Evolutionary conservation across 2,888 invertebrate species (phyloP), one percentile per base, ranked within the genome.

Genomic region (Podabrus alpinus): DNA sequence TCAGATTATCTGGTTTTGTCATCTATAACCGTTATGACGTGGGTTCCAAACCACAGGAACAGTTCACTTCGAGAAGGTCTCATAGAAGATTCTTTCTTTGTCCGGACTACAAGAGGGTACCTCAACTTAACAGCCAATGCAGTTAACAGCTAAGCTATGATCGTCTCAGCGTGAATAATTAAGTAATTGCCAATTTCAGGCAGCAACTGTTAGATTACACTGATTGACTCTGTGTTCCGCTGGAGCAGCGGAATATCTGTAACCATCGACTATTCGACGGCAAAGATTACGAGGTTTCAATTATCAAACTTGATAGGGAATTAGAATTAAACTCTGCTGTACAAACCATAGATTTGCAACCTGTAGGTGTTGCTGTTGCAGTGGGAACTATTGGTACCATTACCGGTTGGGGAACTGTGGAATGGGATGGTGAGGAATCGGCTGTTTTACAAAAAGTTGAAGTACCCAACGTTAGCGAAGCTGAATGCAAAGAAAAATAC

Each of bases 371-470:
- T 9, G 25, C 19, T 62, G 16, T 69, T 13, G 4, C 21, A 15
- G 21, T 9, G 3, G 69, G 69, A 61, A 21, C n/a, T 3, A 19
- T 16, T 11, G 69, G 2, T n/a, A 69, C n/a, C 11, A 61, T 69
- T n/a, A 61, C 69, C 5, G 61, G 69, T 3, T 69, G 69, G 69
- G 69, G 69, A 17, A 21, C 17, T 15, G 3, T 60, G 7, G 13
- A 15, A n/a, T 13, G 21, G 13, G n/a, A 60, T 21, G 70, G 70
- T n/a, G 24, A 13, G 3, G 15, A 25, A 16, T 62, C 70, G 2
- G n/a, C 11, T 25, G 25, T 70, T 17, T 45, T 70, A 13, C 71
- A 71, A 16, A 45, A n/a, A 15, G 66, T 71, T 15, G 24, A 66
- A 9, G 59, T 71, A 9, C 45, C 66, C 0, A 66, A 21, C 15